A percentile compares a stretch with the other conserved stretches of the same genome.
Conservation (phyloP, 2,797 vertebrate genomes). For the Botia kubotai region DNA sequence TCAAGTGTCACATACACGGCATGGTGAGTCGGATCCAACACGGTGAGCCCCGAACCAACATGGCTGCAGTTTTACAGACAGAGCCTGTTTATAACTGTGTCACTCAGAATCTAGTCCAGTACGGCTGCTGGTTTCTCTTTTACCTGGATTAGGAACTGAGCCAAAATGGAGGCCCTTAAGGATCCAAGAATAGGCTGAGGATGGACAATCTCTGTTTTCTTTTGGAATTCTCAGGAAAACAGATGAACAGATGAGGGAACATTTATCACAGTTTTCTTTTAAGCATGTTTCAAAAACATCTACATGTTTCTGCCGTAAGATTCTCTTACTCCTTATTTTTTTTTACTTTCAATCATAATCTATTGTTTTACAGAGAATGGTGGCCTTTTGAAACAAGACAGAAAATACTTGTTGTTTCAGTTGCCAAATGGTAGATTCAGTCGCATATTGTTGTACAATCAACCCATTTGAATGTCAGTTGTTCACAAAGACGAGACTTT, state of each 20-base stretch:
- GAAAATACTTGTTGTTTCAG: neutral
- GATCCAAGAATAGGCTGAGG: neutral
- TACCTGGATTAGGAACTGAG: constrained; percentile 9
- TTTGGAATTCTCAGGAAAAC: constrained; percentile 13
- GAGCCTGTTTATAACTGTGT: neutral
- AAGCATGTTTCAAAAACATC: constrained; percentile 21
- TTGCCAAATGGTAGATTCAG: constrained; percentile 13
- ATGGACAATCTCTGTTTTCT: neutral
- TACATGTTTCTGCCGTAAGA: constrained; percentile 6
- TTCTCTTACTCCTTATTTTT: neutral
- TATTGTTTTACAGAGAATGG: neutral
- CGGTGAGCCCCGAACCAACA: constrained; percentile 26
- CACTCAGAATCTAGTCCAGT: neutral
- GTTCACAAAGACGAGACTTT: neutral
- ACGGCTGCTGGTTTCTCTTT: neutral
- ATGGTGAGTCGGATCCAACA: neutral
- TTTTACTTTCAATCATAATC: neutral
- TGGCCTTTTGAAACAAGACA: neutral
- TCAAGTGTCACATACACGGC: neutral
- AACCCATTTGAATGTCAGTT: constrained; percentile 10
- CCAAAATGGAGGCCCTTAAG: neutral
- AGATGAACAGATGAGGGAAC: neutral
- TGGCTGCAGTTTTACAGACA: constrained; percentile 14
- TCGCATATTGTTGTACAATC: constrained; percentile 1
- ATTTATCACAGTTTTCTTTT: neutral